phyloP scores from a whole-genome alignment of 23 tunicate genomes.

The Corella eumyota region DNA sequence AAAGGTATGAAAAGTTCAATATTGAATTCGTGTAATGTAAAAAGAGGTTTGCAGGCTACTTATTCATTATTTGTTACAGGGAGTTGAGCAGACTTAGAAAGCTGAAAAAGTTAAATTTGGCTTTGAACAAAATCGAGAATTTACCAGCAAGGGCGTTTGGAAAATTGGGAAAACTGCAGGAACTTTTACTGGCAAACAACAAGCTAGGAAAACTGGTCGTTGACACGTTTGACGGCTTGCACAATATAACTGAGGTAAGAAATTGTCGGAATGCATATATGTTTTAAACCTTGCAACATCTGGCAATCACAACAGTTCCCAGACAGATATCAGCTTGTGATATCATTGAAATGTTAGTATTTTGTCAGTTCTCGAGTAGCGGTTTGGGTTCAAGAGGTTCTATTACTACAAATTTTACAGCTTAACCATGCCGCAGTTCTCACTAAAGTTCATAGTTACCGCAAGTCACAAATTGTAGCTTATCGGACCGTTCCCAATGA shows the following conservation, averaged over 20 bases:
- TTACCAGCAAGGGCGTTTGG: conserved; percentile 6
- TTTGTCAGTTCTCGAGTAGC: no score
- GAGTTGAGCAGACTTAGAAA: conserved; percentile 6
- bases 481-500: no score
- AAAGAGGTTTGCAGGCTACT: neutral
- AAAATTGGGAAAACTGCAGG: conserved; percentile 7
- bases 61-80: neutral
- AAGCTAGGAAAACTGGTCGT: conserved; percentile 31
- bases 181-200: conserved; percentile 13
- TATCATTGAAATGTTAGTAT: no score
- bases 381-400: no score
- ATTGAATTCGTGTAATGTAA: neutral
- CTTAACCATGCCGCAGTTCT: no score
- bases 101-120: conserved; percentile 12
- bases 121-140: conserved; percentile 18
- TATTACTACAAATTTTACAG: no score
- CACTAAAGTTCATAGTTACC: no score
- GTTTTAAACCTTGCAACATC: neutral
- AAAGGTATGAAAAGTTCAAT: neutral
- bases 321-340: no score
- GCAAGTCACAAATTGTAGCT: no score
- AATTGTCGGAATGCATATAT: neutral
- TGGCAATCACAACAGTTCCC: no score
- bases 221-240: conserved; percentile 8
- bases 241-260: conserved; percentile 9